Evolutionary conservation across 2,797 vertebrate species (phyloP).

Genomic region (Cryptoprocta ferox): DNA sequence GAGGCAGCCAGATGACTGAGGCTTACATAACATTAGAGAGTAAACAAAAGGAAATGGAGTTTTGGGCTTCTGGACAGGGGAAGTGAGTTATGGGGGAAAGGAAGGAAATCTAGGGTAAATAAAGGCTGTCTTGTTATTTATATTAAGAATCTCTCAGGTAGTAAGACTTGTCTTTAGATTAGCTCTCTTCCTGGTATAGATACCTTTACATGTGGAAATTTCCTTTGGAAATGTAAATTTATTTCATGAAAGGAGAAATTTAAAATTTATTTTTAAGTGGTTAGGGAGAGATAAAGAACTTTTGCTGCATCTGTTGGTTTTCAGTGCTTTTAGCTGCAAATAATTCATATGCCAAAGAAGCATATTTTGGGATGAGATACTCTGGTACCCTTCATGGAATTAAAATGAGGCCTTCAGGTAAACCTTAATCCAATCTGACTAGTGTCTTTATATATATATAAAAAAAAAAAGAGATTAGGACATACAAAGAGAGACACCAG

Average conservation of each 20-base stretch:
- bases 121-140: background rate
- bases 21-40: no score
- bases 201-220: background rate
- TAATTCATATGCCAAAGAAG: background rate
- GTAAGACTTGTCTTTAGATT: background rate
- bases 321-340: background rate
- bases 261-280: background rate
- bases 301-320: background rate
- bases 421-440: accelerated
- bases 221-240: background rate
- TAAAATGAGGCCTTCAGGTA: background rate
- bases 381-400: background rate
- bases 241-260: background rate
- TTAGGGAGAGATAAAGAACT: background rate
- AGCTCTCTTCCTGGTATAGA: background rate
- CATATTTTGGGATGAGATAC: background rate
- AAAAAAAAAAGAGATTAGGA: background rate
- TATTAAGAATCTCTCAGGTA: background rate
- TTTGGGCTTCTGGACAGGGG: background rate
- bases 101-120: background rate
- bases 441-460: background rate
- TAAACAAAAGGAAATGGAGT: background rate
- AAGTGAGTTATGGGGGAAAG: background rate
- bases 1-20: background rate
- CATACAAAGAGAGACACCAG: background rate